Conservation (phyloP, 2,888 invertebrate species). For the Hypena proboscidalis region DNA sequence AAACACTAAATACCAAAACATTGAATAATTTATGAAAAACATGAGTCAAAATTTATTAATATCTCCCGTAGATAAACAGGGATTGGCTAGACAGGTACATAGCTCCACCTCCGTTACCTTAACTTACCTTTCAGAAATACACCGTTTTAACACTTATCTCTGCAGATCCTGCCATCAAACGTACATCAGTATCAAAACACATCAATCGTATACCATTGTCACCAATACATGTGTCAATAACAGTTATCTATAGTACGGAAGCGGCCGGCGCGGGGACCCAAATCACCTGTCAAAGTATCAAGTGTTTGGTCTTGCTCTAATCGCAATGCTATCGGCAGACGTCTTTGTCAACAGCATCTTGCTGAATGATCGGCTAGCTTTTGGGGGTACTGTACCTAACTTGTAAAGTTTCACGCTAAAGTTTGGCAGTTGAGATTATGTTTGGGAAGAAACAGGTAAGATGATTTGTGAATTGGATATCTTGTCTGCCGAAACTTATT, state of each 20-base stretch:
- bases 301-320: constrained; percentile 71
- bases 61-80: too few species aligned
- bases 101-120: too few species aligned
- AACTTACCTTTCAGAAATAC: background rate
- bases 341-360: constrained; percentile 74
- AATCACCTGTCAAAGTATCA: constrained; percentile 79
- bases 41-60: too few species aligned
- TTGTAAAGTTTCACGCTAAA: constrained; percentile 13
- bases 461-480: too few species aligned
- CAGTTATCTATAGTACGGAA: constrained; percentile 68
- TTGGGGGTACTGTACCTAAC: constrained; percentile 44
- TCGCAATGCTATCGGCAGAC: constrained; percentile 71
- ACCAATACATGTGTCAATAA: constrained; percentile 64
- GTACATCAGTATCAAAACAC: constrained; percentile 8
- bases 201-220: constrained; percentile 27
- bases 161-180: constrained; percentile 2
- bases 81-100: too few species aligned
- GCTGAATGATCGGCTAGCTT: constrained; percentile 55
- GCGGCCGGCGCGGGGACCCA: constrained; percentile 74
- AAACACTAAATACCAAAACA: too few species aligned
- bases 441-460: too few species aligned
- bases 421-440: constrained; percentile 17
- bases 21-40: too few species aligned
- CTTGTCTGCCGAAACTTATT: too few species aligned
- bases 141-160: constrained; percentile 12